phyloP scores from a whole-genome alignment of 2,113 vertebrate genomes.

The Sciurus niger region DNA sequence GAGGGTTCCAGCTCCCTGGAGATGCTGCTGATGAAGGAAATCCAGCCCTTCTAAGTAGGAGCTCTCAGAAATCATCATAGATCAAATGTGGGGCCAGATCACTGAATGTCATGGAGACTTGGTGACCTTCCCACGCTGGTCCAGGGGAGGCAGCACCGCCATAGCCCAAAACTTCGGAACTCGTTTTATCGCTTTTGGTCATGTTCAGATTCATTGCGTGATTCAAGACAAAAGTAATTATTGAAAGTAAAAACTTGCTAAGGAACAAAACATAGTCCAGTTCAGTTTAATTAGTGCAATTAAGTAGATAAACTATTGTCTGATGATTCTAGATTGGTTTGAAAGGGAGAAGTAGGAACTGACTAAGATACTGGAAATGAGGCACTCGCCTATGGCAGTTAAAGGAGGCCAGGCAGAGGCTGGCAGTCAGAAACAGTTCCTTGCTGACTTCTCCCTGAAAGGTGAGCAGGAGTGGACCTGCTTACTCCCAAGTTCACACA shows the following conservation, averaged over 20 bases:
- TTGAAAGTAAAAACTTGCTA: not conserved
- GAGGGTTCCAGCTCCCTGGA: not conserved
- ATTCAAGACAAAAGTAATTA: not conserved
- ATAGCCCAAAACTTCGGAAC: not conserved
- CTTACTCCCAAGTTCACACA: slow-evolving; percentile 37
- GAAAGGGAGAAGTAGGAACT: not conserved
- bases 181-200: not conserved
- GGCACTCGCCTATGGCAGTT: not conserved
- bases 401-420: not conserved
- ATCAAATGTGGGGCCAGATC: not conserved
- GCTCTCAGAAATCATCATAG: slow-evolving; percentile 1
- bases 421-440: not conserved
- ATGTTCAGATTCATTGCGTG: not conserved
- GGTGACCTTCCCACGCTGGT: not conserved
- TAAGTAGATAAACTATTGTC: not conserved
- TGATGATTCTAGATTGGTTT: not conserved
- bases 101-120: not conserved
- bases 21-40: too few species aligned
- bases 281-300: not conserved
- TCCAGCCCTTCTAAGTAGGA: not conserved
- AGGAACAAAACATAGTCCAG: not conserved
- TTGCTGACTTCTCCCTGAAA: not conserved
- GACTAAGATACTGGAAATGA: not conserved
- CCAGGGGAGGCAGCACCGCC: not conserved
- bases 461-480: not conserved